Evolutionary conservation across 2,888 invertebrate species (phyloP).

Genomic region (Drosophila mulleri): DNA sequence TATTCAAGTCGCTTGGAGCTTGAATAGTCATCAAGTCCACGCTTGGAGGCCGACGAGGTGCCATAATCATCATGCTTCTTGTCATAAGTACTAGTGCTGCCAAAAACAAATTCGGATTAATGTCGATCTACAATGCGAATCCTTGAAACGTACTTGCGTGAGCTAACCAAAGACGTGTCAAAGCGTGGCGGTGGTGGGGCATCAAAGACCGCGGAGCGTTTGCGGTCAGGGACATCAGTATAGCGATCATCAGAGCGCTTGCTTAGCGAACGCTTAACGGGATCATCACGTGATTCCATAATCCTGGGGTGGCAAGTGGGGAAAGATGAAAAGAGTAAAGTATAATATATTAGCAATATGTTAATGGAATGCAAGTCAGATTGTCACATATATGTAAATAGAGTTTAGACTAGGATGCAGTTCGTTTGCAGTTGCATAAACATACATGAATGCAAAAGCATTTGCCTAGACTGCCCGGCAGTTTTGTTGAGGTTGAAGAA

Average conservation of each 20-base stretch:
- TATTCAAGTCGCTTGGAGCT: slow-evolving; percentile 77
- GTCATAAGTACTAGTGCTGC: slow-evolving; percentile 68
- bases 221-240: slow-evolving; percentile 81
- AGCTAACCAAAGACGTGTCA: slow-evolving; percentile 82
- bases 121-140: no score
- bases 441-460: slow-evolving; percentile 51
- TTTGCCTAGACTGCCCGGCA: slow-evolving; percentile 52
- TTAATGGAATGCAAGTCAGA: background rate
- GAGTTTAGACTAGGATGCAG: slow-evolving; percentile 59
- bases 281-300: slow-evolving; percentile 84
- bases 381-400: slow-evolving; percentile 34
- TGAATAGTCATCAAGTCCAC: slow-evolving; percentile 80
- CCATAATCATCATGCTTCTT: slow-evolving; percentile 84
- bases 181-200: slow-evolving; percentile 85
- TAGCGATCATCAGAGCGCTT: slow-evolving; percentile 84
- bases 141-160: slow-evolving; percentile 76
- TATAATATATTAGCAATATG: slow-evolving; percentile 43
- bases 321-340: slow-evolving; percentile 61
- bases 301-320: slow-evolving; percentile 73
- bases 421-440: slow-evolving; percentile 54
- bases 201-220: slow-evolving; percentile 83
- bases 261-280: slow-evolving; percentile 82
- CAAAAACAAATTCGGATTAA: background rate
- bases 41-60: slow-evolving; percentile 77
- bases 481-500: slow-evolving; percentile 53